These are phyloP conservation scores for Anthonomus grandis DNA, from an alignment of 1,140 invertebrate species.

Conservation along the genomic window DNA sequence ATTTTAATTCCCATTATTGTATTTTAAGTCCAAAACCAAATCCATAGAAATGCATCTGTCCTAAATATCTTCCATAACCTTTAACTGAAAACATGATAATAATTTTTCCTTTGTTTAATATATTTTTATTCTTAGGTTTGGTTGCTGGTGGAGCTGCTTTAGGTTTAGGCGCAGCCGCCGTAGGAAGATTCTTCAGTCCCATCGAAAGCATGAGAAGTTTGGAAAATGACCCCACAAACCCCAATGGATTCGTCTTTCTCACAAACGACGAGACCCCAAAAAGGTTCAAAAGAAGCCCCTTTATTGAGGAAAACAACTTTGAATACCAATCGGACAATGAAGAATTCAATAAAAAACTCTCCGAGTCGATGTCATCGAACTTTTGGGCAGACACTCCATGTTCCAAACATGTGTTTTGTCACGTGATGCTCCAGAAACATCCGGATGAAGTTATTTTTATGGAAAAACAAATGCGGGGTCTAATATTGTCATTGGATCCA, in stretches of 20 bases:
- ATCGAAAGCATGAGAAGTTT: conserved; percentile 55
- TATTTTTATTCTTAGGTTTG: conserved; percentile 50
- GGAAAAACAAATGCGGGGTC: conserved; percentile 73
- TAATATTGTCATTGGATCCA: conserved; percentile 60
- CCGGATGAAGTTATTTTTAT: conserved; percentile 64
- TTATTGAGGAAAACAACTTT: conserved; percentile 43
- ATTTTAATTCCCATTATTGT: too few species aligned
- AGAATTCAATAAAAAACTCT: conserved; percentile 12
- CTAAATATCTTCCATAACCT: too few species aligned
- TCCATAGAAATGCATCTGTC: too few species aligned
- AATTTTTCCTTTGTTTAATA: too few species aligned
- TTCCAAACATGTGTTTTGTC: conserved; percentile 72
- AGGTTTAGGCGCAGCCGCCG: conserved; percentile 72
- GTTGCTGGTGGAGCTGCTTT: conserved; percentile 76
- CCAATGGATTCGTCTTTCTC: not conserved
- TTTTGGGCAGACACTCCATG: conserved; percentile 71
- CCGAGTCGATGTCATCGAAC: conserved; percentile 52
- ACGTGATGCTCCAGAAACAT: conserved; percentile 63
- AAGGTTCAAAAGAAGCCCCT: conserved; percentile 50
- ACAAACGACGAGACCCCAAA: conserved; percentile 13
- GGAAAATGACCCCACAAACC: conserved; percentile 16
- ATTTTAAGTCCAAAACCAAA: too few species aligned
- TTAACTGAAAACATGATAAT: too few species aligned
- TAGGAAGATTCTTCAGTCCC: conserved; percentile 67
- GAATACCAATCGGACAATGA: conserved; percentile 37